A percentile compares a stretch with the other conserved stretches of the same genome.
Evolutionary conservation across 2,113 vertebrate genomes (phyloP).

Genomic region (Rhabdomys dilectus): DNA sequence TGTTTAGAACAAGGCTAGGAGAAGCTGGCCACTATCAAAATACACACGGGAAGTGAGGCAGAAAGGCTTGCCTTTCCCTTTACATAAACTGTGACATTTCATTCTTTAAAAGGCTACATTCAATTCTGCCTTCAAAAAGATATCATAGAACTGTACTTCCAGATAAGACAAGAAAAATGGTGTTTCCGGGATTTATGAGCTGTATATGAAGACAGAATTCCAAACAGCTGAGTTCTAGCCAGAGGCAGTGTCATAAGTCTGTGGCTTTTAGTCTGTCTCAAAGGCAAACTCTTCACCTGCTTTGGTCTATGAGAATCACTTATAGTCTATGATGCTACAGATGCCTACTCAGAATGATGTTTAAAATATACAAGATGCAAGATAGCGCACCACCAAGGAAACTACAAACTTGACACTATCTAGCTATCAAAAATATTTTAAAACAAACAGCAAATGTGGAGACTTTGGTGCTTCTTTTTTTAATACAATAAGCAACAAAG

Average conservation of each 20-base stretch:
- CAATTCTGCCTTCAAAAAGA: background rate
- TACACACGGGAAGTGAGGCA: background rate
- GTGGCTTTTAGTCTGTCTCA: background rate
- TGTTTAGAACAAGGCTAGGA: background rate
- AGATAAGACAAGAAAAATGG: slow-evolving; percentile 44
- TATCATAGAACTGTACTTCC: background rate
- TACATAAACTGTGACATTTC: background rate
- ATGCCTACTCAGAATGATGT: background rate
- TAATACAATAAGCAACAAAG: background rate
- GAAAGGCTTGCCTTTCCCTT: background rate
- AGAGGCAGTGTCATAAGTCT: background rate
- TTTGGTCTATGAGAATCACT: background rate
- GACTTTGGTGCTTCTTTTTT: background rate
- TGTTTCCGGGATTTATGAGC: background rate
- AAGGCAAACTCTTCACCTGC: background rate
- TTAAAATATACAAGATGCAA: background rate
- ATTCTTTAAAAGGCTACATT: slow-evolving; percentile 34
- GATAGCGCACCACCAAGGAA: background rate
- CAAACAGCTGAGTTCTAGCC: background rate
- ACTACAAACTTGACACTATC: background rate
- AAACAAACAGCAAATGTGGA: background rate
- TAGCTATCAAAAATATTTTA: slow-evolving; percentile 32
- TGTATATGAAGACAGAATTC: slow-evolving; percentile 28
- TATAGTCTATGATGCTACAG: background rate
- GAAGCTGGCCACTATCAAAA: background rate